Evolutionary conservation across 2,113 vertebrate genomes (phyloP).

Genomic region (Anarrhichthys ocellatus): DNA sequence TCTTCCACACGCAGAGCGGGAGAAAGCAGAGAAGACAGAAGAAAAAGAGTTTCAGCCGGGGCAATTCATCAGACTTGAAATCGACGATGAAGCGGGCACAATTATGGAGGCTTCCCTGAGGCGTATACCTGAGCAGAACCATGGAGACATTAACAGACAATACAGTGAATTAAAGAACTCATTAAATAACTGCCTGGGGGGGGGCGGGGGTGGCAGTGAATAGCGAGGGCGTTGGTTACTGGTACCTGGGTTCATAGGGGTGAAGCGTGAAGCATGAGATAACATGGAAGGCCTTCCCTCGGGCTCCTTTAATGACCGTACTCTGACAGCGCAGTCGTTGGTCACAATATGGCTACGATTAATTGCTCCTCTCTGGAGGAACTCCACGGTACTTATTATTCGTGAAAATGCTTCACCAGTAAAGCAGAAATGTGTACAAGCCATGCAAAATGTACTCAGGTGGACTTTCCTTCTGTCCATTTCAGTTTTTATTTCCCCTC

Average conservation of each 20-base stretch:
- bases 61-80: constrained; percentile 68
- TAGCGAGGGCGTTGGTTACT: constrained; percentile 29
- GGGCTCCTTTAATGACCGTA: constrained; percentile 48
- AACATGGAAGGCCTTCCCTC: constrained; percentile 35
- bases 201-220: background rate
- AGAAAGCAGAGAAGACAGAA: constrained; percentile 49
- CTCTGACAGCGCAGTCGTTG: constrained; percentile 26
- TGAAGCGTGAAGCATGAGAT: constrained; percentile 38
- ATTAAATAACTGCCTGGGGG: constrained; percentile 64
- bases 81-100: constrained; percentile 69
- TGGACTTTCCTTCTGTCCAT: background rate
- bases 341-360: constrained; percentile 50
- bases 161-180: constrained; percentile 73
- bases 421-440: constrained; percentile 22
- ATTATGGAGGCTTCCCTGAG: constrained; percentile 75
- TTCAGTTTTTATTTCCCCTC: constrained; percentile 21
- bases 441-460: background rate
- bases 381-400: constrained; percentile 33
- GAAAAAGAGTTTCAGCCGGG: constrained; percentile 50
- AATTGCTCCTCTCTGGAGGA: constrained; percentile 49
- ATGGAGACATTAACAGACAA: constrained; percentile 63
- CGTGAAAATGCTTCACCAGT: constrained; percentile 10
- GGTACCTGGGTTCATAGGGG: constrained; percentile 47
- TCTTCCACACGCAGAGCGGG: constrained; percentile 72
- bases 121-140: constrained; percentile 54